phyloP scores from a whole-genome alignment of 2,797 vertebrate species.

The Melanotaenia boesemani region DNA sequence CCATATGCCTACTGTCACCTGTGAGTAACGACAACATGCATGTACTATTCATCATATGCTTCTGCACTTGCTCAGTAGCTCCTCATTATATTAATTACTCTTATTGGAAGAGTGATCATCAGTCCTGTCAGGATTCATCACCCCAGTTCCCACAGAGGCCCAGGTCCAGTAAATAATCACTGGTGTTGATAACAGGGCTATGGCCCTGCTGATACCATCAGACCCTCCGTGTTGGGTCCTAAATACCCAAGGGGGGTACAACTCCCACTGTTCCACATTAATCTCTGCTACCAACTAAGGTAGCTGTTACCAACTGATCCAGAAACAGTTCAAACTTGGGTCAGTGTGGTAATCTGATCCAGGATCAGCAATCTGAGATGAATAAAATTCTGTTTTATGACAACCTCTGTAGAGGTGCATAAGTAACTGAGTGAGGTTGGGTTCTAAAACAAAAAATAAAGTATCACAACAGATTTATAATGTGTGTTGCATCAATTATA shows the following conservation, averaged over 20 bases:
- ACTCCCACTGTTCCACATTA: constrained; percentile 81
- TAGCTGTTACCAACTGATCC: constrained; percentile 20
- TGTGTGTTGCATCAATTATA: constrained; percentile 9
- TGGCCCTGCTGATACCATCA: constrained; percentile 51
- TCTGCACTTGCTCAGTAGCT: constrained; percentile 82
- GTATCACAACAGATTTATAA: constrained; percentile 4
- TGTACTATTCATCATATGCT: constrained; percentile 82
- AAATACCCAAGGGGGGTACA: constrained; percentile 80
- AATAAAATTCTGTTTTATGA: constrained; percentile 30
- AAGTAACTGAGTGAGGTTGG: constrained; percentile 10
- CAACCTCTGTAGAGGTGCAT: constrained; percentile 2
- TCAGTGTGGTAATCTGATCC: constrained; percentile 13
- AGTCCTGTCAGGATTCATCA: constrained; percentile 90
- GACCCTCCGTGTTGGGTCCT: constrained; percentile 75
- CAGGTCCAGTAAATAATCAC: constrained; percentile 79
- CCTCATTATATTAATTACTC: constrained; percentile 95
- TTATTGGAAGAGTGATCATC: constrained; percentile 96
- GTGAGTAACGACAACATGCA: constrained; percentile 84
- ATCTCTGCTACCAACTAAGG: constrained; percentile 84
- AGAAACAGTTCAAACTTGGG: constrained; percentile 37
- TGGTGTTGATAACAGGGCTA: constrained; percentile 68
- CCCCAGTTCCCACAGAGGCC: constrained; percentile 82
- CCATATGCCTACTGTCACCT: constrained; percentile 75
- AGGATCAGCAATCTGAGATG: constrained; percentile 15
- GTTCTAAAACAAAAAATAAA: constrained; percentile 31